Evolutionary conservation across 2,113 vertebrate species (phyloP), one percentile per base, ranked within the genome.

Genomic region (Romanogobio albipinnatus): DNA sequence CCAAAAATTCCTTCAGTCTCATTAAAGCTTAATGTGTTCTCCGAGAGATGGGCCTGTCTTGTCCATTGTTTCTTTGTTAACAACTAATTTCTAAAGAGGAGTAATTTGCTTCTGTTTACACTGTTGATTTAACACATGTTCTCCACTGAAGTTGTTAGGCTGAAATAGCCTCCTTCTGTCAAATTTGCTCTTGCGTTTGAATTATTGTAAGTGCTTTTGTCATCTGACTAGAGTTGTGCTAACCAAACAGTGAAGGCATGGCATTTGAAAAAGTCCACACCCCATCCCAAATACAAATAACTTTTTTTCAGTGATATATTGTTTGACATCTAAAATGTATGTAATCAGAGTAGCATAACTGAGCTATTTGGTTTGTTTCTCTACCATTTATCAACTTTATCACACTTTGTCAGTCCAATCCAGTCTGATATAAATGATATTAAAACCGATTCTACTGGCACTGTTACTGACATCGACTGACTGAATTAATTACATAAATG

Each of bases 31-130:
- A 84, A 88, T 90, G 64, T 86, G 87, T 77, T 86, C 39, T 85
- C 88, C 87, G 71, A 70, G 83, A 85, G 87, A 90, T 87, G 90
- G 76, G 86, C 53, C 79, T 84, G 73, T 90, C 87, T 87, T 89
- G 87, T 89, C 70, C 85, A 86, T 86, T 89, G 89, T 89, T 88
- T 83, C 85, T 76, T 89, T 90, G 92, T 92, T 92, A 92, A 91
- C 82, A 83, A 86, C 85, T 91, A 80, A 93, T 94, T 92, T 91
- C 87, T 91, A 91, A 89, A 85, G 76, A 89, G 88, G 89, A 90
- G 84, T 90, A 86, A 89, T 90, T 88, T 89, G 84, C 84, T 81
- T 70, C 85, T 89, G 90, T 92, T 93, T 93, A 93, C 89, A 56
- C 85, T 81, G 86, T 83, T 90, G 91, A 92, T 91, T 89, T 82